Percentiles rank a stretch among this genome's conserved stretches.
These are phyloP conservation scores for Himalopsyche tibetana DNA, from an alignment of 2,888 invertebrate genomes.

Conservation along the genomic window DNA sequence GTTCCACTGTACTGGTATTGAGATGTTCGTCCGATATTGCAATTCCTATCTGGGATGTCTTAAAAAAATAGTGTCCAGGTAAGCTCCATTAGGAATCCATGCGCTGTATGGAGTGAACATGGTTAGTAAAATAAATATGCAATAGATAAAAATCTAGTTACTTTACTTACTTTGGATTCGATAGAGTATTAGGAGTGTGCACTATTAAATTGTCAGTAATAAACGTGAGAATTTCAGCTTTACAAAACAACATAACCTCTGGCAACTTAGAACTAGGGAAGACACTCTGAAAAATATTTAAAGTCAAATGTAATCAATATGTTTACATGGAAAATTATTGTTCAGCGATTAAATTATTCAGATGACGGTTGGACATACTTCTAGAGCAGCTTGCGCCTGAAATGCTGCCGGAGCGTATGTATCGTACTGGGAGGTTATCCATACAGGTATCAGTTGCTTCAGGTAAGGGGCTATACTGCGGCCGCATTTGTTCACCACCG, in stretches of 20 bases:
- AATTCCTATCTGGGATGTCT: too few species aligned
- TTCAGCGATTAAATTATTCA: neutral
- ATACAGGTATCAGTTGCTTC: conserved; percentile 86
- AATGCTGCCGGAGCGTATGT: conserved; percentile 89
- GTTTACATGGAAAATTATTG: neutral
- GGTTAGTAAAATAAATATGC: too few species aligned
- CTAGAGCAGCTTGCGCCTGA: conserved; percentile 82
- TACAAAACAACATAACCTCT: conserved; percentile 89
- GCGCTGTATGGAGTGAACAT: neutral
- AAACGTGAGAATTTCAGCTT: conserved; percentile 85
- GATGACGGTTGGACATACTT: conserved; percentile 69
- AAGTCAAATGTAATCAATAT: conserved; percentile 36
- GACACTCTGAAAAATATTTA: conserved; percentile 77
- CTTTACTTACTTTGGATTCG: conserved; percentile 73
- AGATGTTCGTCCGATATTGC: too few species aligned
- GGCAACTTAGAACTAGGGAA: conserved; percentile 87
- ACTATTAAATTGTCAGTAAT: conserved; percentile 83
- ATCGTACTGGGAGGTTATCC: conserved; percentile 92
- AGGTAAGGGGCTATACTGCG: conserved; percentile 88
- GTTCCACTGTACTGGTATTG: too few species aligned
- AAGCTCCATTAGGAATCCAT: too few species aligned
- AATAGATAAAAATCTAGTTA: too few species aligned
- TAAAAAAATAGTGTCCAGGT: too few species aligned
- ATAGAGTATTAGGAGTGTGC: conserved; percentile 77
- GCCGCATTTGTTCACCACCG: conserved; percentile 82